These are phyloP conservation scores for Suncus etruscus DNA, from an alignment of 2,113 vertebrate species.

Conservation along the genomic window DNA sequence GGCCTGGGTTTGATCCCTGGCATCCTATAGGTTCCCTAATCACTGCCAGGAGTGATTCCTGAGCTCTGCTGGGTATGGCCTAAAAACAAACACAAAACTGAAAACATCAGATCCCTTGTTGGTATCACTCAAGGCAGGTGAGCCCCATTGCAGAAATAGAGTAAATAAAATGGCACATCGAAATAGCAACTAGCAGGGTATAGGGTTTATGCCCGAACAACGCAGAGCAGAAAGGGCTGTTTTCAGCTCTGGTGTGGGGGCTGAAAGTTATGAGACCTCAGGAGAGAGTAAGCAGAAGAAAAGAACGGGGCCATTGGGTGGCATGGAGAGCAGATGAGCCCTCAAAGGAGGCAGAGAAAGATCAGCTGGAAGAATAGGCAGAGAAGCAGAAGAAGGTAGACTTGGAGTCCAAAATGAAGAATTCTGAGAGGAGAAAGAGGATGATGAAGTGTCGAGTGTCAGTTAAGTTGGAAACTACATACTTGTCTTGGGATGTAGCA, in stretches of 20 bases:
- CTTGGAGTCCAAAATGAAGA: slow-evolving; percentile 66
- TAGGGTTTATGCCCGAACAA: neutral
- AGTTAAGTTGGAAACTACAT: slow-evolving; percentile 74
- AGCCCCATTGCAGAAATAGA: slow-evolving; percentile 48
- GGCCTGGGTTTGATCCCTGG: too few relatives aligned
- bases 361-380: slow-evolving; percentile 73
- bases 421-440: slow-evolving; percentile 73
- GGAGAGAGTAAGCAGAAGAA: slow-evolving; percentile 61
- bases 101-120: neutral
- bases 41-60: too few relatives aligned
- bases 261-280: slow-evolving; percentile 4
- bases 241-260: neutral
- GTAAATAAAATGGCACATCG: slow-evolving; percentile 55
- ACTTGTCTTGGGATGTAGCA: slow-evolving; percentile 67
- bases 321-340: slow-evolving; percentile 59
- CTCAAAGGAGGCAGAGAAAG: slow-evolving; percentile 70
- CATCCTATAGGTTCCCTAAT: too few relatives aligned
- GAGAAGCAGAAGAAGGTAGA: slow-evolving; percentile 74
- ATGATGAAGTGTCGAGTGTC: slow-evolving; percentile 64
- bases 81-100: too few relatives aligned
- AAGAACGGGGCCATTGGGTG: slow-evolving; percentile 64
- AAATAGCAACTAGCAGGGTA: slow-evolving; percentile 28
- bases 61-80: too few relatives aligned
- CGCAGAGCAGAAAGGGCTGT: slow-evolving; percentile 53
- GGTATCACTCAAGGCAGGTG: slow-evolving; percentile 20